These are phyloP conservation scores for Engraulis encrasicolus DNA, from an alignment of 2,113 vertebrate species.

Conservation along the genomic window DNA sequence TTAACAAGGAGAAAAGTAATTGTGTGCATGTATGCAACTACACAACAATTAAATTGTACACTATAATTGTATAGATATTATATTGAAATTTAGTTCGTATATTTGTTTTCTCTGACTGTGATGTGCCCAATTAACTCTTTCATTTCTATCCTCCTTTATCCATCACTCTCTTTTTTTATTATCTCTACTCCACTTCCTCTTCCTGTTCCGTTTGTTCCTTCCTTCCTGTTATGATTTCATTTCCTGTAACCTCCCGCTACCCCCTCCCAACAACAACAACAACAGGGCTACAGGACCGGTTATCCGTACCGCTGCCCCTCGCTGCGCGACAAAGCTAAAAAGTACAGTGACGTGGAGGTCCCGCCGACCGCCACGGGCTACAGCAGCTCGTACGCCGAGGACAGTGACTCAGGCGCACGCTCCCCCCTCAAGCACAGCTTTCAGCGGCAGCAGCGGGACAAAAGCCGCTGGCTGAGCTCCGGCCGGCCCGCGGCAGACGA, in stretches of 20 bases:
- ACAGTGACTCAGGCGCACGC: constrained; percentile 93
- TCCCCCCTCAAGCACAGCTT: constrained; percentile 99
- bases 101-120: background rate
- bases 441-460: constrained; percentile 98
- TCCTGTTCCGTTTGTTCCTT: background rate
- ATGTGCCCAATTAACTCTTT: background rate
- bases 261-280: no score
- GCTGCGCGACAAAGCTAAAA: constrained; percentile 95
- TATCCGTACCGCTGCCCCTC: constrained; percentile 96
- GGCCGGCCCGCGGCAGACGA: constrained; percentile 90
- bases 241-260: no score
- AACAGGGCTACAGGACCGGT: constrained; percentile 95
- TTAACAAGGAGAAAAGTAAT: no score
- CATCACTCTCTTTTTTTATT: background rate
- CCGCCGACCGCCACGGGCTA: constrained; percentile 88
- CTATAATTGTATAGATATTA: no score
- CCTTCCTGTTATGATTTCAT: background rate
- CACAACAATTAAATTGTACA: no score
- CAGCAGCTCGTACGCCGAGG: constrained; percentile 89
- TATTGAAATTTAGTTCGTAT: no score
- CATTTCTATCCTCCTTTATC: background rate
- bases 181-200: background rate
- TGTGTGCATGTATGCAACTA: no score
- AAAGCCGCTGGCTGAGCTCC: constrained; percentile 94
- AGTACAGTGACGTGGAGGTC: constrained; percentile 91